A percentile compares a stretch with the other conserved stretches of the same genome.
Conservation (phyloP, 2,797 vertebrate species). For the Enteromius thamalakanensis region DNA sequence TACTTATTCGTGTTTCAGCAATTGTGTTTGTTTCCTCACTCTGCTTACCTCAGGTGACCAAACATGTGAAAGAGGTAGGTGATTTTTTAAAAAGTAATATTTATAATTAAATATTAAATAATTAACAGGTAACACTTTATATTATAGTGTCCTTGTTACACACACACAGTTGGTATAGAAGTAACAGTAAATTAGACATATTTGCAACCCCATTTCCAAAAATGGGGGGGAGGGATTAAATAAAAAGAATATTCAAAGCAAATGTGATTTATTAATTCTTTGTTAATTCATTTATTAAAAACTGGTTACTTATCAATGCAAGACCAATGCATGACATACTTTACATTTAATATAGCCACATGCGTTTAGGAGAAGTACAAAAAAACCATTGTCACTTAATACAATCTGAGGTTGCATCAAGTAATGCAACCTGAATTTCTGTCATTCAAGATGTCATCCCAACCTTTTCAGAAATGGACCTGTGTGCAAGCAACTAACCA, state of each 20-base stretch:
- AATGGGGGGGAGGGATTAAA: not conserved
- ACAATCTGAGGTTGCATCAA: not conserved
- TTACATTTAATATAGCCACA: not conserved
- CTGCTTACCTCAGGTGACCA: constrained; percentile 89
- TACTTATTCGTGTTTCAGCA: constrained; percentile 49
- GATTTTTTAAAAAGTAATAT: not conserved
- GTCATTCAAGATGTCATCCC: too few species aligned
- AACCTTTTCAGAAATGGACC: too few species aligned
- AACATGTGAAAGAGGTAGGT: constrained; percentile 89
- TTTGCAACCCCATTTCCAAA: not conserved
- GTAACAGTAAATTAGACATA: not conserved
- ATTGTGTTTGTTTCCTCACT: constrained; percentile 77
- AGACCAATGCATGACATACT: not conserved
- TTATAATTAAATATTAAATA: not conserved
- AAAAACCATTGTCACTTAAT: not conserved
- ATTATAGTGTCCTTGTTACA: not conserved
- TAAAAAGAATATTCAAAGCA: not conserved
- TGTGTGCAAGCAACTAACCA: too few species aligned
- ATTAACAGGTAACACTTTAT: not conserved
- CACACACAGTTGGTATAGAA: not conserved
- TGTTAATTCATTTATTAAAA: too few species aligned
- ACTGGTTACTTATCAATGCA: too few species aligned
- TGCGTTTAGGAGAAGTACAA: not conserved
- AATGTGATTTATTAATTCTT: not conserved
- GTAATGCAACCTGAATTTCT: too few species aligned